Conservation (phyloP, 2,797 vertebrate species). For the Luscinia luscinia region DNA sequence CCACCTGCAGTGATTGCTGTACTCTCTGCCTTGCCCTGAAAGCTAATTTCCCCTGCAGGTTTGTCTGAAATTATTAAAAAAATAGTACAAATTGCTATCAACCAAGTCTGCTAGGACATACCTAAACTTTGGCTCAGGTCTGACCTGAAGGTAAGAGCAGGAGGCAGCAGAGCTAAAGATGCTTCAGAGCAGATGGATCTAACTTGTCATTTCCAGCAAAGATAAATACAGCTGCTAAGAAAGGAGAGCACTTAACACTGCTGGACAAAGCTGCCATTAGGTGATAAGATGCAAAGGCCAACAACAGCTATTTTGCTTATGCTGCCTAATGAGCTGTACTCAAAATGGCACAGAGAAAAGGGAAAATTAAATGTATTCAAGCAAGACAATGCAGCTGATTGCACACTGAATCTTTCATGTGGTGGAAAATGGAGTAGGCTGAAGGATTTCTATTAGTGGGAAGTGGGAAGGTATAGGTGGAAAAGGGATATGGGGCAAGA, state of each 20-base stretch:
- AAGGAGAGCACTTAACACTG: background rate
- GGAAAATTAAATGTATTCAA: background rate
- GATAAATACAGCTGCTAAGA: background rate
- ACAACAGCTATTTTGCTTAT: background rate
- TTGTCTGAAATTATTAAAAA: background rate
- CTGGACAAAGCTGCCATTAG: background rate
- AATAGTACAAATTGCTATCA: background rate
- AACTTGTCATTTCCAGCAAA: background rate
- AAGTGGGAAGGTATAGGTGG: background rate
- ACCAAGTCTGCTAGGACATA: background rate
- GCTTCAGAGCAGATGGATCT: background rate
- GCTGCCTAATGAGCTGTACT: background rate
- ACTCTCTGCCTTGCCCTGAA: background rate
- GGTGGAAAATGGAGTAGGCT: background rate
- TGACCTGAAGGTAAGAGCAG: slow-evolving; percentile 2
- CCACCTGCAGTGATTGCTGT: background rate
- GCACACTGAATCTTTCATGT: background rate
- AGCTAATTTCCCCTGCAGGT: background rate
- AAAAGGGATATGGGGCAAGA: background rate
- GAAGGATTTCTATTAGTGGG: background rate
- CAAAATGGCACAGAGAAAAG: background rate
- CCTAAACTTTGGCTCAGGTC: background rate
- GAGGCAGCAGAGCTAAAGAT: background rate
- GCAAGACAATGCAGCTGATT: background rate
- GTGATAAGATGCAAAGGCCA: background rate